Conservation (phyloP, 2,797 vertebrate genomes). For the Aselliscus stoliczkanus region DNA sequence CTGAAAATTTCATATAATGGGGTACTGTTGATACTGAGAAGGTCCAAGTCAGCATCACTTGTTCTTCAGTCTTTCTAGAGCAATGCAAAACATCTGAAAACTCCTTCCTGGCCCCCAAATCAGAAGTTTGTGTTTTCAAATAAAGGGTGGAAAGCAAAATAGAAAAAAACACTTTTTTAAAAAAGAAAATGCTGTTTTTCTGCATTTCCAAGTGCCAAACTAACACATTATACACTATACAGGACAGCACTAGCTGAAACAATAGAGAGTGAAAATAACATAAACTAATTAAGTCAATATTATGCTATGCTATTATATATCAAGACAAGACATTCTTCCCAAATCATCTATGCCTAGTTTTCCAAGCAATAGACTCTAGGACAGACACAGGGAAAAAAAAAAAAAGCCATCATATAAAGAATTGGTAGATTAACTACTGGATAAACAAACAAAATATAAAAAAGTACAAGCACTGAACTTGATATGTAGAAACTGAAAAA, state of each 20-base stretch:
- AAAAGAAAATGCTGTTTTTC: not conserved
- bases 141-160: not conserved
- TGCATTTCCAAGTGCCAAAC: conserved; percentile 14
- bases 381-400: not conserved
- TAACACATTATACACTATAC: not conserved
- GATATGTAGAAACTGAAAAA: conserved; percentile 1
- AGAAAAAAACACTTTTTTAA: not conserved
- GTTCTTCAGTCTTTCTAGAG: not conserved
- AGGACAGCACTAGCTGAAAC: not conserved
- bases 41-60: not conserved
- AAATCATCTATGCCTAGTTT: not conserved
- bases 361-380: not conserved
- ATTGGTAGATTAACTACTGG: not conserved
- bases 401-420: not conserved
- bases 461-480: not conserved
- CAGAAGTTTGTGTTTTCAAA: not conserved
- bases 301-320: not conserved
- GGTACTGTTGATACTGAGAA: not conserved
- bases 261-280: not conserved
- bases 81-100: not conserved
- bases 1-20: not conserved
- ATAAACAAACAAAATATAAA: conserved; percentile 13
- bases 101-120: not conserved
- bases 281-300: not conserved
- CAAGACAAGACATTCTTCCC: not conserved